Evolutionary conservation across 2,797 vertebrate genomes (phyloP).

Genomic region (Eulemur coronatus): DNA sequence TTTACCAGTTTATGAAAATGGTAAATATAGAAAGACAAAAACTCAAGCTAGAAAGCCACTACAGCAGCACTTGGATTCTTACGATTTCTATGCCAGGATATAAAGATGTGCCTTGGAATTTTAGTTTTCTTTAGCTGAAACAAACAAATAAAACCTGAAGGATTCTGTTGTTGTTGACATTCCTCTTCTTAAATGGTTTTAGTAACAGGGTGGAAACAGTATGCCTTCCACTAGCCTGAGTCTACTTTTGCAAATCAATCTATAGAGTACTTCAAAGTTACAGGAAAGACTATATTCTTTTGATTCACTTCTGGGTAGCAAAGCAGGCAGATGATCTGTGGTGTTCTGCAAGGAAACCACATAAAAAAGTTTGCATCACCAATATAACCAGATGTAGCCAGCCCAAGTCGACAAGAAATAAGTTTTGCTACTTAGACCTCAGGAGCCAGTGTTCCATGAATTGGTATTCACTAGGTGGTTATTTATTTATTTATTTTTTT

Average conservation of each 20-base stretch:
- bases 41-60: neutral
- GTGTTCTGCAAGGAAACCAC: constrained; percentile 22
- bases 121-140: constrained; percentile 26
- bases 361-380: neutral
- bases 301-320: neutral
- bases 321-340: neutral
- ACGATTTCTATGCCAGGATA: neutral
- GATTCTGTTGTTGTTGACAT: neutral
- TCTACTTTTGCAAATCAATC: constrained; percentile 45
- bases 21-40: neutral
- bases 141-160: neutral
- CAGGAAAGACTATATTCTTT: neutral
- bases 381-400: constrained; percentile 68
- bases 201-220: neutral
- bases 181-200: neutral
- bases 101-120: neutral
- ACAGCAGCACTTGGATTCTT: neutral
- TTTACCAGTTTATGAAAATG: neutral
- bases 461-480: constrained; percentile 72
- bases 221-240: neutral
- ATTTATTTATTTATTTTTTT: constrained; percentile 78
- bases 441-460: constrained; percentile 77
- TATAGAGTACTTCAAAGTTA: neutral
- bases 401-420: constrained; percentile 72
- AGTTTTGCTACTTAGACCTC: constrained; percentile 64